Evolutionary conservation across 2,113 vertebrate species (phyloP).

Genomic region (Melospiza georgiana): DNA sequence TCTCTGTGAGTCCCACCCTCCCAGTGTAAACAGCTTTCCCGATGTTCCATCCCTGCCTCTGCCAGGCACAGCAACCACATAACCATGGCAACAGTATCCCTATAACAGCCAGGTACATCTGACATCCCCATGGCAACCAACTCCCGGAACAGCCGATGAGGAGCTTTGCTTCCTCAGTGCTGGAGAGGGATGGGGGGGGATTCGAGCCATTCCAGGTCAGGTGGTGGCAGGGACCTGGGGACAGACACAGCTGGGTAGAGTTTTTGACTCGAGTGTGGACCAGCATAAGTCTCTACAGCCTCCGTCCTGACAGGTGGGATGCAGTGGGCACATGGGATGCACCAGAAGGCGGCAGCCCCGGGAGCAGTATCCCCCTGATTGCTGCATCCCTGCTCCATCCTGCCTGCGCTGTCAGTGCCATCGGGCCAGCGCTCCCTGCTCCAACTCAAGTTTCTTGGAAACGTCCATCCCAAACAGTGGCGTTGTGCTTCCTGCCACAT

Average conservation of each 20-base stretch:
- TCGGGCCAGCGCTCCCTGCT: not conserved
- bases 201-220: not conserved
- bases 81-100: slow-evolving; percentile 52
- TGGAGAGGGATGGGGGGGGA: not conserved
- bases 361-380: not conserved
- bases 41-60: not conserved
- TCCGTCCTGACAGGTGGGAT: not conserved
- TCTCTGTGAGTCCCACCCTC: not conserved
- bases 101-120: slow-evolving; percentile 60
- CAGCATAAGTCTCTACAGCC: not conserved
- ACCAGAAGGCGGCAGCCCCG: not conserved
- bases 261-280: fast-evolving
- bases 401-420: not conserved
- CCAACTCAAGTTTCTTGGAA: not conserved
- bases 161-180: not conserved
- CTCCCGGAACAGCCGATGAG: not conserved
- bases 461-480: not conserved
- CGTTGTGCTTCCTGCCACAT: not conserved
- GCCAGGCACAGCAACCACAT: not conserved
- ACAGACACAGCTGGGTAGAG: not conserved
- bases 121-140: slow-evolving; percentile 46
- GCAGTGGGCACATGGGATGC: not conserved
- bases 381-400: not conserved
- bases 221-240: too few species aligned
- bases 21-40: not conserved